Percentiles rank a stretch among this genome's conserved stretches.
Evolutionary conservation across 2,888 invertebrate species (phyloP).

Genomic region (Dryomyza anilis): DNA sequence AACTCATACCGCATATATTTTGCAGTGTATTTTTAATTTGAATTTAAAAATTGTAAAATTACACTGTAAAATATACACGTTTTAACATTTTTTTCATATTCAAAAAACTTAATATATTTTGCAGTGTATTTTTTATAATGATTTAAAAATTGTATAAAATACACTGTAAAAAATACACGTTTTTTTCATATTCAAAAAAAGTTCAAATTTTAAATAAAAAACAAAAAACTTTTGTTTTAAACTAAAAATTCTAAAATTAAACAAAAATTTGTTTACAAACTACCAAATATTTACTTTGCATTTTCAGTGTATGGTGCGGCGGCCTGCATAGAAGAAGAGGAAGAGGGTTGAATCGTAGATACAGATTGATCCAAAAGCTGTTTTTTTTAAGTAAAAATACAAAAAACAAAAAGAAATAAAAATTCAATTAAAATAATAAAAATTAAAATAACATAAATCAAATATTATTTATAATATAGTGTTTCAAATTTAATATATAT

Average conservation of each 20-base stretch:
- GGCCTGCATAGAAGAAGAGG: constrained; percentile 63
- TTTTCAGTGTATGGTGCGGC: constrained; percentile 65
- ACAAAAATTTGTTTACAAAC: constrained; percentile 46
- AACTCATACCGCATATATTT: too few species aligned
- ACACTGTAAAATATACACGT: too few species aligned
- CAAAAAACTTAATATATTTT: not conserved
- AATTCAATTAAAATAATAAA: constrained; percentile 42
- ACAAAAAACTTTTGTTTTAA: not conserved
- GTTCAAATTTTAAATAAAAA: not conserved
- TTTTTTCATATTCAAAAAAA: too few species aligned
- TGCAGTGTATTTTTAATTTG: not conserved
- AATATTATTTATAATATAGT: constrained; percentile 1
- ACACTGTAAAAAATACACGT: too few species aligned
- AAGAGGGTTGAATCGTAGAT: constrained; percentile 61
- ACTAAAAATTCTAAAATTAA: constrained; percentile 34
- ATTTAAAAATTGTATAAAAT: not conserved
- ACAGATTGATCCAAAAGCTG: constrained; percentile 73
- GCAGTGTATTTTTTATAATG: not conserved
- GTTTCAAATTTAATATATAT: not conserved
- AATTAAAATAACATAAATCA: constrained; percentile 26
- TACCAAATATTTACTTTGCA: constrained; percentile 69
- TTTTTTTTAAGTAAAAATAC: constrained; percentile 56
- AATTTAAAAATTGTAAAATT: not conserved
- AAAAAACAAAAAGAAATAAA: constrained; percentile 60
- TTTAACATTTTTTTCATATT: too few species aligned